Percentiles rank a stretch among this genome's conserved stretches.
Evolutionary conservation across 2,888 invertebrate genomes (phyloP).

Genomic region (Drosophila vallismaia): DNA sequence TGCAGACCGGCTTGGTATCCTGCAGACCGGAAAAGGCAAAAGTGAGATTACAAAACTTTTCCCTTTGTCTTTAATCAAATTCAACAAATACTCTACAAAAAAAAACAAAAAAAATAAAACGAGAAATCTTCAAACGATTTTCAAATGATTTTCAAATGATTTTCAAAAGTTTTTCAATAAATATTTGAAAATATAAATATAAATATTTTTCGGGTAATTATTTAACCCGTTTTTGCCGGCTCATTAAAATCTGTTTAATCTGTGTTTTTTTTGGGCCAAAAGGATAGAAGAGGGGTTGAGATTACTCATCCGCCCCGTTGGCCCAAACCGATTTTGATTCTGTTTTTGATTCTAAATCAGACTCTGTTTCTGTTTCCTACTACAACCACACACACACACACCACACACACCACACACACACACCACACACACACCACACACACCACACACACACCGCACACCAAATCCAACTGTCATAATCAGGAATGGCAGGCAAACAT

Average conservation of each 20-base stretch:
- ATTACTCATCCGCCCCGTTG: conserved; percentile 34
- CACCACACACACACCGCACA: conserved; percentile 9
- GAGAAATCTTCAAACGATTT: too few relatives aligned
- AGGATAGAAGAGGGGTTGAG: neutral
- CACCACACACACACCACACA: too few relatives aligned
- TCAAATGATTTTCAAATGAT: too few relatives aligned
- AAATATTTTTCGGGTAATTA: neutral
- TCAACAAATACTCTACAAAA: conserved; percentile 1
- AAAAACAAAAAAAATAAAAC: neutral
- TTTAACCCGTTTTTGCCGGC: neutral
- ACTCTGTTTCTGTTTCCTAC: neutral
- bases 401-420: neutral
- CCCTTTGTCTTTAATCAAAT: conserved; percentile 3
- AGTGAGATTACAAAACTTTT: conserved; percentile 31
- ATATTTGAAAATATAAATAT: neutral
- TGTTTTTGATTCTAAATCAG: too few relatives aligned
- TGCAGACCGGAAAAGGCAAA: conserved; percentile 37
- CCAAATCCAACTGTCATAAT: conserved; percentile 67
- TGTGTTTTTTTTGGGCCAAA: neutral
- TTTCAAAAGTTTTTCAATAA: too few relatives aligned
- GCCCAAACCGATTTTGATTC: neutral
- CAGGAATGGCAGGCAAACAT: conserved; percentile 48
- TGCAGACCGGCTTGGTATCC: conserved; percentile 1
- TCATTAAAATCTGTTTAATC: conserved; percentile 18
- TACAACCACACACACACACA: neutral